Evolutionary conservation across 2,797 vertebrate species (phyloP).

Genomic region (Sebastes minor): DNA sequence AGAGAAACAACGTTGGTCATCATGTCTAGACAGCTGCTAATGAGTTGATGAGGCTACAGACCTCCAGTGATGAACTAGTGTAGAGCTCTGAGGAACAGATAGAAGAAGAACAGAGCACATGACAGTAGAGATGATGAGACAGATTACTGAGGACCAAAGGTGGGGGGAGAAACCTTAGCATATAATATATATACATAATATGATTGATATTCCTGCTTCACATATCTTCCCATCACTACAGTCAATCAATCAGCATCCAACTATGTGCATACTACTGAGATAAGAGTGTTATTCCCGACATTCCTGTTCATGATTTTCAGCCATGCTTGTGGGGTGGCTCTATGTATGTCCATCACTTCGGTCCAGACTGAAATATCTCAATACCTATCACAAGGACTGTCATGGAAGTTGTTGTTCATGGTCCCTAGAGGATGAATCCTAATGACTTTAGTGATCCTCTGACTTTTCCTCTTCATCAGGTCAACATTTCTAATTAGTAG

Average conservation of each 20-base stretch:
- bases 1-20: constrained; percentile 2
- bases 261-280: neutral
- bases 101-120: neutral
- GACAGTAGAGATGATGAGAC: neutral
- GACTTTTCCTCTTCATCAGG: too few relatives aligned
- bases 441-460: too few relatives aligned
- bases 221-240: neutral
- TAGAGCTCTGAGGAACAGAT: neutral
- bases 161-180: neutral
- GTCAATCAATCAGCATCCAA: neutral
- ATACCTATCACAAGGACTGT: neutral
- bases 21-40: neutral
- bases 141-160: neutral
- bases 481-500: neutral
- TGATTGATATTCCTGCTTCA: neutral
- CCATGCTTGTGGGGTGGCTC: too few relatives aligned
- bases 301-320: neutral
- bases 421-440: neutral
- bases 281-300: neutral
- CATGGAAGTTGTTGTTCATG: neutral
- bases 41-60: constrained; percentile 4
- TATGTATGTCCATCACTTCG: neutral
- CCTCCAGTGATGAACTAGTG: neutral
- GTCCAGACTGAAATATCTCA: neutral
- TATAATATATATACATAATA: neutral